phyloP scores from a whole-genome alignment of 2,888 invertebrate genomes.

The Diaphora mendica region DNA sequence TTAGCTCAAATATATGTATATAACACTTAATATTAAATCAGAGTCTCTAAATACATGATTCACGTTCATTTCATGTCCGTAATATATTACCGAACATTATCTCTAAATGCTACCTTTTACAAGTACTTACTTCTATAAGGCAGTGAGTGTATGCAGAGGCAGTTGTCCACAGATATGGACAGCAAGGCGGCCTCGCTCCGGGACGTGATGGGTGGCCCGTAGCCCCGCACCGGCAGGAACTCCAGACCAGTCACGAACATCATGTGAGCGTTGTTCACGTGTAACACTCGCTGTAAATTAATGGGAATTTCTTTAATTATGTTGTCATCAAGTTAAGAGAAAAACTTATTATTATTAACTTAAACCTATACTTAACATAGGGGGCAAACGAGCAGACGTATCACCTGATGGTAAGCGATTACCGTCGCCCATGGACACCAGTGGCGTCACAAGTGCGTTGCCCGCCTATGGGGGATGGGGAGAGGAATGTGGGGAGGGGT shows the following conservation, averaged over 20 bases:
- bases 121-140: constrained; percentile 90
- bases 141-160: constrained; percentile 95
- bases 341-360: no score
- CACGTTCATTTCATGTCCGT: no score
- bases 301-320: neutral
- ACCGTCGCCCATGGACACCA: no score
- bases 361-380: no score
- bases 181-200: constrained; percentile 95
- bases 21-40: no score
- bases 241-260: constrained; percentile 99
- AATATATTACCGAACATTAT: neutral
- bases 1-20: no score
- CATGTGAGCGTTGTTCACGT: constrained; percentile 94
- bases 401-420: no score
- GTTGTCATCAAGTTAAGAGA: neutral
- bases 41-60: no score
- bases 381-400: no score
- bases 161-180: constrained; percentile 98
- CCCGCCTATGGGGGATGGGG: no score
- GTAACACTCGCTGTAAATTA: constrained; percentile 90
- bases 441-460: no score
- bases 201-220: constrained; percentile 90
- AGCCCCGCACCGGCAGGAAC: constrained; percentile 92
- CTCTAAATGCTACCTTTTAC: neutral
- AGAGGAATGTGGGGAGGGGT: no score